Evolutionary conservation across 2,797 vertebrate genomes (phyloP).

Genomic region (Molossus molossus): DNA sequence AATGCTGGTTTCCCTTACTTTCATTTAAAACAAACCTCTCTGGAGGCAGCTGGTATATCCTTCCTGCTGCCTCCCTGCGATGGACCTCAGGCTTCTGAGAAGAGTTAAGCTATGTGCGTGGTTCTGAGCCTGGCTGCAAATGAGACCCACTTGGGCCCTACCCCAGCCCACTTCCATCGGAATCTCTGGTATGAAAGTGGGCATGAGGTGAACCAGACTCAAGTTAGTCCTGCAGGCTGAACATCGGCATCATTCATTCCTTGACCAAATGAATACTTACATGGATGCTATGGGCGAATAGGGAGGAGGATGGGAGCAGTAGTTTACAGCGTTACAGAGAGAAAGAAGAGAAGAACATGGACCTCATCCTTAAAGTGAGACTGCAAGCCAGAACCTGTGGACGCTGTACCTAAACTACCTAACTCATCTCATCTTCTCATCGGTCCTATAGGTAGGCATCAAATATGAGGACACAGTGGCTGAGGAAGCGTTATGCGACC

Average conservation of each 20-base stretch:
- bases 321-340: background rate
- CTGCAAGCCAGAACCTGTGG: background rate
- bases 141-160: background rate
- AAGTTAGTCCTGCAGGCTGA: background rate
- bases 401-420: background rate
- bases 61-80: background rate
- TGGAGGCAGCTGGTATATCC: background rate
- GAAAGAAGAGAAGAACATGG: background rate
- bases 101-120: background rate
- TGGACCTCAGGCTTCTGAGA: background rate
- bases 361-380: background rate
- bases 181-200: background rate
- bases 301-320: background rate
- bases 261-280: background rate
- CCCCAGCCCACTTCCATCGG: background rate
- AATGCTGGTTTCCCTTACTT: background rate
- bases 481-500: background rate
- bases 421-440: background rate
- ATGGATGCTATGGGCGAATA: background rate
- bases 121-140: background rate
- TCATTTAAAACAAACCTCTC: background rate
- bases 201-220: background rate
- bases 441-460: background rate
- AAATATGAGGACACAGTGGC: background rate
- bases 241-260: background rate